Percentiles rank a stretch among this genome's conserved stretches.
phyloP scores from a whole-genome alignment of 2,888 invertebrate genomes.

The Chrysotoxum bicinctum region DNA sequence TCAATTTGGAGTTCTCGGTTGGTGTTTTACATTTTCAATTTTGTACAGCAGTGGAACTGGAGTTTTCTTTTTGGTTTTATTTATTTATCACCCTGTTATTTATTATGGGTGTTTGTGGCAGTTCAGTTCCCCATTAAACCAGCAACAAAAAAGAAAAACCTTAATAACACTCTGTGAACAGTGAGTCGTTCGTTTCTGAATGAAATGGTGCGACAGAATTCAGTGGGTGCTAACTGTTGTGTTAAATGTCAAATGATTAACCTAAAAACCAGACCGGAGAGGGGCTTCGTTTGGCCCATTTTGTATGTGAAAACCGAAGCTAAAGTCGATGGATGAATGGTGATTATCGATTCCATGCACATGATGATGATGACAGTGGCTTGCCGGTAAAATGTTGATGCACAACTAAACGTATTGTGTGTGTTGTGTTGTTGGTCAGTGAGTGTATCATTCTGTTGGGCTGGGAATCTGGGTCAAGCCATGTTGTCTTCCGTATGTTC shows the following conservation, averaged over 20 bases:
- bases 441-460: slow-evolving; percentile 4
- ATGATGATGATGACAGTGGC: slow-evolving; percentile 22
- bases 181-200: neutral
- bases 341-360: slow-evolving; percentile 68
- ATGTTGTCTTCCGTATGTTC: slow-evolving; percentile 17
- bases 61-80: neutral
- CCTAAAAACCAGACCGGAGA: slow-evolving; percentile 38
- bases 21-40: slow-evolving; percentile 12
- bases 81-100: slow-evolving; percentile 26
- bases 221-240: slow-evolving; percentile 60
- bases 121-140: neutral
- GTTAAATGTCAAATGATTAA: slow-evolving; percentile 69
- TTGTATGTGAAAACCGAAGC: neutral
- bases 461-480: slow-evolving; percentile 47
- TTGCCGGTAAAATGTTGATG: slow-evolving; percentile 29
- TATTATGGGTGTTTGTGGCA: neutral
- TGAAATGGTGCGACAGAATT: slow-evolving; percentile 13
- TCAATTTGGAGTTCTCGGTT: slow-evolving; percentile 23
- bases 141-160: neutral
- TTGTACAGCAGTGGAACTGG: slow-evolving; percentile 36
- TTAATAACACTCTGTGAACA: neutral
- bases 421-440: slow-evolving; percentile 18
- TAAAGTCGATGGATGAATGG: slow-evolving; percentile 16
- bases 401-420: slow-evolving; percentile 16
- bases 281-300: slow-evolving; percentile 29